Evolutionary conservation across 2,888 invertebrate genomes (phyloP), one percentile per base, ranked within the genome.

Genomic region (Camptogramma bilineatum): DNA sequence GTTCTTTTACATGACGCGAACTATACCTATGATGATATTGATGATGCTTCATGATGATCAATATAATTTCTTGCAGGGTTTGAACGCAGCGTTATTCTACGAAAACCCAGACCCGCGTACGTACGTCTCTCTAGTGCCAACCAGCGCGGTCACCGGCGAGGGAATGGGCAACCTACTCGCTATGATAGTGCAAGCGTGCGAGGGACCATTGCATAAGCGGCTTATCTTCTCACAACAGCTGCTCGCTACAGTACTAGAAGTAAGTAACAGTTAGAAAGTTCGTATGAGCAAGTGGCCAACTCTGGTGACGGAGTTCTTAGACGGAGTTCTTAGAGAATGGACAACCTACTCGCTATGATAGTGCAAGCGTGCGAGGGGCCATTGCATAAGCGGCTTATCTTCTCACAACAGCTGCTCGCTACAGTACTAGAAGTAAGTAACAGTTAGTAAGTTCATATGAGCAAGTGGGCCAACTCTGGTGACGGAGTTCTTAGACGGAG

Each of bases 151-250:
- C 71, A 97, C 98, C 0, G 99, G 99, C 18, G 99, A 99, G 85
- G 99, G 99, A 47, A 98, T 99, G 98, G 99, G 99, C 57, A 99
- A 99, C 91, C 91, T 99, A 57, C 94, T 99, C 74, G 97, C 98
- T 18, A 95, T 99, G 79, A 97, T 99, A 71, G 97, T 99, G 53
- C 97, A 98, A 74, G 96, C 97, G 53, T 98, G 98, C 73, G 99
- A 99, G 87, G 97, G 95, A 18, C 96, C 97, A 82, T 90, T 99
- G 78, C 96, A 98, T 64, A 97, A 98, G 85, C 94, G 98, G 64
- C 94, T 99, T 4, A 96, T 98, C 92, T 99, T 97, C 93, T 97
- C 97, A 1, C 97, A 99, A 67, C 98, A 99, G 80, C 91, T 99
- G 71, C 97, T 99, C 77, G 97, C 97, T 19, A 97, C 96, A 1